Percentiles rank a stretch among this genome's conserved stretches.
Evolutionary conservation across 2,888 invertebrate genomes (phyloP).

Genomic region (Ditula angustiorana): DNA sequence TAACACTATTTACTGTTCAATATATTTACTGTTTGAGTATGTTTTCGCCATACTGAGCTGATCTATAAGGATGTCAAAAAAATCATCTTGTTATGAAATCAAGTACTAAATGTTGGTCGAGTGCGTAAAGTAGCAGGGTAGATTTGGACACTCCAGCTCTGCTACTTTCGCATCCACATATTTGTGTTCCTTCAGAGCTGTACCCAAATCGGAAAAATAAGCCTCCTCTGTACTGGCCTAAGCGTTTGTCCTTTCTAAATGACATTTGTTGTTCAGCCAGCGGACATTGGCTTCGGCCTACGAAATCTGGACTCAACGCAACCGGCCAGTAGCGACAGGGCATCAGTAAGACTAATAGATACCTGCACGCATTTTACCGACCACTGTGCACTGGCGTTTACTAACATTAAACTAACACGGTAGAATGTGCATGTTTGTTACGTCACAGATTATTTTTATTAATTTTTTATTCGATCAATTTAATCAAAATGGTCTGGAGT

Average conservation of each 20-base stretch:
- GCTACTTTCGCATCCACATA: slow-evolving; percentile 1
- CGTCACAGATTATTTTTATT: slow-evolving; percentile 25
- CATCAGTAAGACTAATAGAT: slow-evolving; percentile 74
- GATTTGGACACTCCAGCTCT: not conserved
- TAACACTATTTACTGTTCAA: too few species aligned
- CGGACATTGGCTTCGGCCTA: slow-evolving; percentile 77
- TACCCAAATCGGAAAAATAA: slow-evolving; percentile 18
- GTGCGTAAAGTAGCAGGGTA: slow-evolving; percentile 11
- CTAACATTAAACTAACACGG: slow-evolving; percentile 19
- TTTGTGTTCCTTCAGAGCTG: slow-evolving; percentile 18
- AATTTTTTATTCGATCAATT: not conserved
- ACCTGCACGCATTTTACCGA: slow-evolving; percentile 63
- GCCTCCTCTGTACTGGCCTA: slow-evolving; percentile 50
- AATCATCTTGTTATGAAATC: slow-evolving; percentile 8
- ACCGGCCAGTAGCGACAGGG: slow-evolving; percentile 74
- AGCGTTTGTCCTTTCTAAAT: slow-evolving; percentile 50
- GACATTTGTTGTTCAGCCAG: slow-evolving; percentile 71
- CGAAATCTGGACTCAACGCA: slow-evolving; percentile 76
- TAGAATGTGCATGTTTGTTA: slow-evolving; percentile 10
- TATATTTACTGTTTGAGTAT: too few species aligned
- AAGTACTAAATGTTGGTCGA: not conserved
- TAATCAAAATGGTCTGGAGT: slow-evolving; percentile 23
- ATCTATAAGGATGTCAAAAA: too few species aligned
- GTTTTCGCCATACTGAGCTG: too few species aligned
- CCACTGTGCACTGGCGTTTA: slow-evolving; percentile 46